These are phyloP conservation scores for Sminthurinus signatus DNA, from an alignment of 1,140 invertebrate species.

Conservation along the genomic window DNA sequence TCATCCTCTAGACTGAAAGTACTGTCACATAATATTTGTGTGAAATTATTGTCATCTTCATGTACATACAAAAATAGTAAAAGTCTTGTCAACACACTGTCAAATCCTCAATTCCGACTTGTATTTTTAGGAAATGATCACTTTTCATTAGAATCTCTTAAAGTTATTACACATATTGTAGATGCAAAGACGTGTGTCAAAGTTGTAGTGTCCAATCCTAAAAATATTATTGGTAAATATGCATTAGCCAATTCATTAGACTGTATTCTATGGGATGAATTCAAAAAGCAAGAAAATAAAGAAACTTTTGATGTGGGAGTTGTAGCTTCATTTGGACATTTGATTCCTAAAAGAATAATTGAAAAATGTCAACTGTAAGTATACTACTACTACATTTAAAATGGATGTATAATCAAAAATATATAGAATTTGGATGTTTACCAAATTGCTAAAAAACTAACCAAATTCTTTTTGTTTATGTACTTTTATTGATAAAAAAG, in stretches of 20 bases:
- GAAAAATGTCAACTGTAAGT: slow-evolving; percentile 39
- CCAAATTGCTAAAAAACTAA: no score
- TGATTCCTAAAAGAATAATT: slow-evolving; percentile 42
- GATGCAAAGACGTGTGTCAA: slow-evolving; percentile 76
- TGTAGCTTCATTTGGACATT: slow-evolving; percentile 43
- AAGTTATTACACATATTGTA: slow-evolving; percentile 82
- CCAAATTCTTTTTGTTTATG: slow-evolving; percentile 18
- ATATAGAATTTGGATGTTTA: background rate
- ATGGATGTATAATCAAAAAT: background rate
- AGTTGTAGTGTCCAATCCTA: slow-evolving; percentile 81
- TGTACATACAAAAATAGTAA: no score
- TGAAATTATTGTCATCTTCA: no score
- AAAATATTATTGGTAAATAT: slow-evolving; percentile 53
- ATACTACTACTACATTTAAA: background rate
- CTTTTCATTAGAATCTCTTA: slow-evolving; percentile 83
- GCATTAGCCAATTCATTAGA: slow-evolving; percentile 20
- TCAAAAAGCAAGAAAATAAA: slow-evolving; percentile 12
- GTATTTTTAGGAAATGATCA: slow-evolving; percentile 48
- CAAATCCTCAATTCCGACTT: background rate
- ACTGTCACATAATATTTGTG: no score
- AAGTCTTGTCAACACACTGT: no score
- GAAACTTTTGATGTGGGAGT: slow-evolving; percentile 40
- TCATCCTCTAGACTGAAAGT: no score
- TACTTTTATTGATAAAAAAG: slow-evolving; percentile 51
- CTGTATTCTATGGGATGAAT: slow-evolving; percentile 34